Conservation (phyloP, 2,888 invertebrate genomes). For the Lithophane leautieri region DNA sequence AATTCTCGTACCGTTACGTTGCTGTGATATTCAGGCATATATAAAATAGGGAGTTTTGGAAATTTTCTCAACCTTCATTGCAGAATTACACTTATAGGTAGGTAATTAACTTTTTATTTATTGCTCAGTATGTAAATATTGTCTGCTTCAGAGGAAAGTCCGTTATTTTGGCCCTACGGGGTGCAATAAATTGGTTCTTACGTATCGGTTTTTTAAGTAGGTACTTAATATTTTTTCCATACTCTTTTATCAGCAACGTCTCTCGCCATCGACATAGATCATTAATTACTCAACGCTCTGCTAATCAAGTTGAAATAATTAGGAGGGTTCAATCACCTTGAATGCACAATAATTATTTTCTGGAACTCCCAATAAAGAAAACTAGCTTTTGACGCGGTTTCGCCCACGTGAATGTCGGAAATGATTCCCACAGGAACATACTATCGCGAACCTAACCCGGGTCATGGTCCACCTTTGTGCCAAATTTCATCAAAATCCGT, state of each 20-base stretch:
- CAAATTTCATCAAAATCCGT: background rate
- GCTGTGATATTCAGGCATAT: background rate
- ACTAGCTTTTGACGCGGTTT: background rate
- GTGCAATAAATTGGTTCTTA: background rate
- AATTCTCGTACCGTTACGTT: no score
- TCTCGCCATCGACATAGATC: background rate
- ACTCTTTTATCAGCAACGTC: background rate
- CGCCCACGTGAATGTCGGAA: background rate
- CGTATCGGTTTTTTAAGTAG: background rate
- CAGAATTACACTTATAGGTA: background rate
- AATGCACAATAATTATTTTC: background rate
- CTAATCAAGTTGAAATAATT: constrained; percentile 19
- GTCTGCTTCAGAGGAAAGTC: background rate
- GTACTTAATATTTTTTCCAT: background rate
- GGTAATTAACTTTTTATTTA: background rate
- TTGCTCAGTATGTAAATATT: background rate
- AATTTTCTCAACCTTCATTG: no score
- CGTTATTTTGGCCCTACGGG: background rate
- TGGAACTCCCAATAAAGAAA: background rate
- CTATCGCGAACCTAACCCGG: background rate
- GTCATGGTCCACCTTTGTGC: background rate
- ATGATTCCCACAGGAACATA: background rate
- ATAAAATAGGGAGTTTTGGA: background rate
- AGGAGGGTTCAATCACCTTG: background rate
- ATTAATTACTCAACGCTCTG: constrained; percentile 31